Base-by-base conservation (phyloP, 2,113 vertebrate species). In the Mirza zaza region DNA sequence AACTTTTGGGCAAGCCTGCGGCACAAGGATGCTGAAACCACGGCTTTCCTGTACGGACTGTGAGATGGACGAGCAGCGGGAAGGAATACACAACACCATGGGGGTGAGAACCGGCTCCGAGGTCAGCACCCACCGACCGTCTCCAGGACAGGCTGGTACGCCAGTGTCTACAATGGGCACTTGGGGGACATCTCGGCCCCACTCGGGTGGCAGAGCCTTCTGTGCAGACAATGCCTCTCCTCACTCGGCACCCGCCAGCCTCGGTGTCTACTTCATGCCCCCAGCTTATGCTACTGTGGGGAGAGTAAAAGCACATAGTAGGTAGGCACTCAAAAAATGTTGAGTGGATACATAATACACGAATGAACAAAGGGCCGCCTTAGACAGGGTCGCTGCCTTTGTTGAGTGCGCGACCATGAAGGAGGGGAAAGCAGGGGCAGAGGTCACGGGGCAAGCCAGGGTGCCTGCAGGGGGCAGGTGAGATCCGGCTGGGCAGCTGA, bases 401-500 rank as follows among this genome's bases (percentile, higher is more conserved):
- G 76, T 57, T 0, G 8, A 17, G 48, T 0, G 25, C 18, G 36
- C 5, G 9, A 32, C 13, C 13, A 11, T 59, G 21, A 71, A 11
- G 67, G 25, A 67, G 25, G 34, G n/a, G 32, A 20, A 50, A 36
- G 55, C 25, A 55, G 50, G 79, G 27, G 17, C 73, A 20, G 52
- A 13, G 39, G 83, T 39, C 68, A 17, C 25, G 21, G 71, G 4
- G 63, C 6, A 0, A 9, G 91, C 34, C 32, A 4, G 27, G 48
- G 25, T 29, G 63, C 57, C 50, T 52, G n/a, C 27, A 20, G 75
- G 0, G 63, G n/a, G 52, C 13, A 45, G 32, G 1, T 4, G 25
- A 36, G 25, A 11, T 1, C 2, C 3, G 17, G 39, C 20, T 1
- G 8, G 48, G 25, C 0, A 5, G 81, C 13, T 39, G 88, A 42